Base-by-base conservation (phyloP, 2,113 vertebrate genomes). In the Drymodes brunneopygia region DNA sequence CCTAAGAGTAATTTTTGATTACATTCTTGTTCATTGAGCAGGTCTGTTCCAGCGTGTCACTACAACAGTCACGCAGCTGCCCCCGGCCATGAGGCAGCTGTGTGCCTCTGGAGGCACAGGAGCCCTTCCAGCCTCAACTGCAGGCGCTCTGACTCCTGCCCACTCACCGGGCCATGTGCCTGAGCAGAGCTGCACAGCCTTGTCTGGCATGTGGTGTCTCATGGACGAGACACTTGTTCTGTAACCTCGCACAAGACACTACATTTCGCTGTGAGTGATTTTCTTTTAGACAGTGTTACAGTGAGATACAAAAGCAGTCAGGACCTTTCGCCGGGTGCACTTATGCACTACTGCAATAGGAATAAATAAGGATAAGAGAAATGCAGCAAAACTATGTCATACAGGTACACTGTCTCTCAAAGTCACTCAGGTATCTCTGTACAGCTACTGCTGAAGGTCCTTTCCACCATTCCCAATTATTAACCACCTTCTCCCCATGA, bases 141-240 rank as follows among this genome's bases (percentile, higher is more conserved):
- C 4, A 2, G 51, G 36, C 40, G 67, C 54, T 47, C n/a, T 22
- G 45, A 23, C 31, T n/a, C 23, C 40, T 57, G 56, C 10, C 0
- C 0, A 0, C 44, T 53, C 64, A 17, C 14, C 1, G 0, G 44
- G 58, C 85, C 0, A 0, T 15, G 45, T 0, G 3, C 17, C 0
- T 0, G 25, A 31, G 50, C 64, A 61, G 64, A 77, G 50, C 72
- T 42, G 60, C 61, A 19, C 88, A 73, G 7, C 80, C 54, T 20
- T 6, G 18, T 15, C 56, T 61, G 73, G 33, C 1, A 0, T n/a
- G 10, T 22, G 12, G 1, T 3, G 0, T 25, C 38, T 42, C 28
- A 14, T 11, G 64, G 56, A 87, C 29, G 71, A 81, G 33, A 50
- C 31, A 11, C 28, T 84, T 35, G 20, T 17, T 84, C 45, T 84